Evolutionary conservation across 2,113 vertebrate species (phyloP).

Genomic region (Bubo bubo): DNA sequence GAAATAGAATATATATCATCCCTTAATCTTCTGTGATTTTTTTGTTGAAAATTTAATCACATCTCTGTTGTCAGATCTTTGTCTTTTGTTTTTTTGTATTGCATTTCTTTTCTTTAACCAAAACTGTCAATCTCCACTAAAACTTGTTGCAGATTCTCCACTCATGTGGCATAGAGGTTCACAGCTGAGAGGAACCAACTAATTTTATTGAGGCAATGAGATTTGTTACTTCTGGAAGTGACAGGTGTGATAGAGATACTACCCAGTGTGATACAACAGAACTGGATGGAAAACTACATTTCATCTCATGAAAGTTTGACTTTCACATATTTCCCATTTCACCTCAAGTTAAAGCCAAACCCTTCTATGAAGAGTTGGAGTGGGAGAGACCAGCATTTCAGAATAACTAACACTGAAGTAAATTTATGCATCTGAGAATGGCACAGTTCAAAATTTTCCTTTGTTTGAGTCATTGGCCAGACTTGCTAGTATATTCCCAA

Average conservation of each 20-base stretch:
- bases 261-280: not conserved
- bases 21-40: not conserved
- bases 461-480: not conserved
- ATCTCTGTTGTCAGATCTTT: not conserved
- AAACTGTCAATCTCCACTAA: not conserved
- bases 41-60: not conserved
- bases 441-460: not conserved
- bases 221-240: not conserved
- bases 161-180: not conserved
- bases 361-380: not conserved
- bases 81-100: not conserved
- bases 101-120: not conserved
- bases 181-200: not conserved
- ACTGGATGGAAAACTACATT: not conserved
- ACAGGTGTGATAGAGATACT: not conserved
- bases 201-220: not conserved
- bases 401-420: not conserved
- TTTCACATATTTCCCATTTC: not conserved
- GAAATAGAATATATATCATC: not conserved
- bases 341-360: not conserved
- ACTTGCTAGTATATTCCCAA: not conserved
- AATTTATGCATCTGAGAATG: not conserved
- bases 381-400: not conserved
- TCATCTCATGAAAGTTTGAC: not conserved
- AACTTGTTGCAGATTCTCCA: not conserved